These are phyloP conservation scores for Cyrtonyx montezumae DNA, from an alignment of 2,113 vertebrate genomes.

Conservation along the genomic window DNA sequence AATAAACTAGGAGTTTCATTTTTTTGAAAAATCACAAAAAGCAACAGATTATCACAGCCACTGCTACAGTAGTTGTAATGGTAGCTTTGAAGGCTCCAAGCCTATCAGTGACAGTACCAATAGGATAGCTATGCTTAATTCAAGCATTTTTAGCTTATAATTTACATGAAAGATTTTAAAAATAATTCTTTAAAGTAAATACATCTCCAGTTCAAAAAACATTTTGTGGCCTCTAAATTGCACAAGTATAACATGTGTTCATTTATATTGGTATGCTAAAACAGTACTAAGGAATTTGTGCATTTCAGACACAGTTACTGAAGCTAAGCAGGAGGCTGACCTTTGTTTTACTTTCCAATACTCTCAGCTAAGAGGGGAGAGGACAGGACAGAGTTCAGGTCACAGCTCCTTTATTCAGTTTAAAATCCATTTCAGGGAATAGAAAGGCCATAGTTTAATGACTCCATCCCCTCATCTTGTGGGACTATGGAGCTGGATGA, in stretches of 20 bases:
- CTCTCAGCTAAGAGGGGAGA: background rate
- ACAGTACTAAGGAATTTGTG: background rate
- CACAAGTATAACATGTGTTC: background rate
- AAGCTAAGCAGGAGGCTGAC: slow-evolving; percentile 17
- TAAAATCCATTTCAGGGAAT: slow-evolving; percentile 41
- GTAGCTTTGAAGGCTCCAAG: background rate
- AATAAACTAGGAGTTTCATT: background rate
- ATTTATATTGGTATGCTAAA: background rate
- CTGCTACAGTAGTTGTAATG: background rate
- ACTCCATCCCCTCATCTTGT: background rate
- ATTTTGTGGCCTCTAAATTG: background rate
- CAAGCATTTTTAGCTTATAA: background rate
- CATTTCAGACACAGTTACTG: background rate
- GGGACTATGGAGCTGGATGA: background rate
- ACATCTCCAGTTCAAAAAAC: background rate
- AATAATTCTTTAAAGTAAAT: background rate
- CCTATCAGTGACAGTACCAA: background rate
- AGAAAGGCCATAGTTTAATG: slow-evolving; percentile 20
- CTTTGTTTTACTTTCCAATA: background rate
- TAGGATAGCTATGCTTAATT: background rate
- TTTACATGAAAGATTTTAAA: background rate
- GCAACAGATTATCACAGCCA: background rate
- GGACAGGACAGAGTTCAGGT: slow-evolving; percentile 16
- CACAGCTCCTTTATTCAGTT: slow-evolving; percentile 4
- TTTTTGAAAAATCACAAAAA: background rate